Percentiles rank a stretch among this genome's conserved stretches.
These are phyloP conservation scores for Limnodromus scolopaceus DNA, from an alignment of 2,797 vertebrate species.

Conservation along the genomic window DNA sequence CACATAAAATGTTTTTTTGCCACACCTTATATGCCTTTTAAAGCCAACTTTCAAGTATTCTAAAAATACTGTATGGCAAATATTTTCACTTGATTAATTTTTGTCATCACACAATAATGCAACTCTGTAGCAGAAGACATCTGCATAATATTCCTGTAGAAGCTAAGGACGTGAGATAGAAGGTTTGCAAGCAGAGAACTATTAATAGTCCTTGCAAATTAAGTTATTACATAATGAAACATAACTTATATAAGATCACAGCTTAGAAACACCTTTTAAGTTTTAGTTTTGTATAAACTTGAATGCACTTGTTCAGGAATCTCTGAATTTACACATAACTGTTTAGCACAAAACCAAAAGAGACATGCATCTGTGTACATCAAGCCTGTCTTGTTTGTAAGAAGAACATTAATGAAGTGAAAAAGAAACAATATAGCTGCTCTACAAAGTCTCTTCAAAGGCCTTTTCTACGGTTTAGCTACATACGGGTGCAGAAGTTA, in stretches of 20 bases:
- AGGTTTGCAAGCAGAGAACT: not conserved
- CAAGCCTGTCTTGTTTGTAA: not conserved
- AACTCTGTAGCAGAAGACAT: not conserved
- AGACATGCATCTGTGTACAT: not conserved
- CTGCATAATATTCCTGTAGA: not conserved
- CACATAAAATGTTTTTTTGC: not conserved
- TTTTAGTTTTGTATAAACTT: not conserved
- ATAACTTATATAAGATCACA: not conserved
- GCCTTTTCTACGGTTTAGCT: not conserved
- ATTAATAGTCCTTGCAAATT: not conserved
- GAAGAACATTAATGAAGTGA: not conserved
- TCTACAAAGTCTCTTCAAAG: not conserved
- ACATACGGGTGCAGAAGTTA: rapidly evolving
- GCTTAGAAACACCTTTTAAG: not conserved
- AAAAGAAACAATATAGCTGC: not conserved
- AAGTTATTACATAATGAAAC: not conserved
- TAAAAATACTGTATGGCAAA: not conserved
- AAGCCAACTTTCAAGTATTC: not conserved
- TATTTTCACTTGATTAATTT: not conserved
- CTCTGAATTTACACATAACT: not conserved
- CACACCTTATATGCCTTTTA: not conserved
- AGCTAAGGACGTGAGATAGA: not conserved
- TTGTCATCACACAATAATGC: not conserved
- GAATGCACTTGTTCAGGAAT: not conserved
- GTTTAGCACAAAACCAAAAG: not conserved